Evolutionary conservation across 2,113 vertebrate genomes (phyloP).

Genomic region (Peucedramus taeniatus): DNA sequence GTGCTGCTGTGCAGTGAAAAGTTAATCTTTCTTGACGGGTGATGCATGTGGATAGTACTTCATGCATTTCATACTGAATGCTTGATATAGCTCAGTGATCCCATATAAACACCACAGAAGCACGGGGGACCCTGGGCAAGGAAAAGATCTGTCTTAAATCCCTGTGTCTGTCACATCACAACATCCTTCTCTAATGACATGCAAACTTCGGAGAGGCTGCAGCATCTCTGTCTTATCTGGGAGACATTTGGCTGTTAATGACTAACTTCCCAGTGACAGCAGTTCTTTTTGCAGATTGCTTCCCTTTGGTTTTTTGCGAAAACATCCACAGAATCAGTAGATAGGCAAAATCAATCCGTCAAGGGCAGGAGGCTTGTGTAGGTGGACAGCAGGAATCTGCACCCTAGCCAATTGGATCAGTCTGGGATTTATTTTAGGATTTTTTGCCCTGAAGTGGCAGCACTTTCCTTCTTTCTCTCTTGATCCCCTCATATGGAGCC

Average conservation of each 20-base stretch:
- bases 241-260: slow-evolving; percentile 32
- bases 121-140: not conserved
- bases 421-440: not conserved
- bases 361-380: not conserved
- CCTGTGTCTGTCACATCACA: slow-evolving; percentile 2
- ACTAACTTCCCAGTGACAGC: slow-evolving; percentile 21
- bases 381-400: slow-evolving; percentile 6
- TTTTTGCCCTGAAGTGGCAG: not conserved
- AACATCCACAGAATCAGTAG: not conserved
- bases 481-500: not conserved
- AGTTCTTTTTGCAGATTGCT: not conserved
- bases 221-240: not conserved
- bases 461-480: not conserved
- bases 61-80: slow-evolving; percentile 37
- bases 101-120: not conserved
- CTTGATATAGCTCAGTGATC: slow-evolving; percentile 51
- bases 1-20: slow-evolving; percentile 49
- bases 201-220: not conserved
- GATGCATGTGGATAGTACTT: slow-evolving; percentile 31
- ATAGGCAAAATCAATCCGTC: not conserved
- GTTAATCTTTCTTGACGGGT: slow-evolving; percentile 55
- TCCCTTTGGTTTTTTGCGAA: not conserved
- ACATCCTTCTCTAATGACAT: not conserved
- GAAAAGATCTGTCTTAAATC: slow-evolving; percentile 37
- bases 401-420: not conserved